These are phyloP conservation scores for Oopsacas minuta DNA, from an alignment of 37 sponge, comb jelly and placozoan genomes.

Conservation along the genomic window DNA sequence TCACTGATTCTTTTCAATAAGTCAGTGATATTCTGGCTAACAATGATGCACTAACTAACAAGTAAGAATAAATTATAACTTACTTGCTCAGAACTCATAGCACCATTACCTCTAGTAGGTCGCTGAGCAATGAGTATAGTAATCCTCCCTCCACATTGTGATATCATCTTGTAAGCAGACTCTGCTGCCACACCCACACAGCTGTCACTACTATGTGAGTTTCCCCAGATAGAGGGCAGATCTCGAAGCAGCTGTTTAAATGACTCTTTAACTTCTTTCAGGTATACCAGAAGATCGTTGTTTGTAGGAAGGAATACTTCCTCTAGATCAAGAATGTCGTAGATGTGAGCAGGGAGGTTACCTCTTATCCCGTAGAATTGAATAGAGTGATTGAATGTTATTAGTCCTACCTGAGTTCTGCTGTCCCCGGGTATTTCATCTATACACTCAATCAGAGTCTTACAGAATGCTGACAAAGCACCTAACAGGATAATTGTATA, in stretches of 20 bases:
- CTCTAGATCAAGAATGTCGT: slow-evolving; percentile 21
- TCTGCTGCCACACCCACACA: slow-evolving; percentile 72
- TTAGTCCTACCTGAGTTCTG: slow-evolving; percentile 72
- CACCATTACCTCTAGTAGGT: not conserved
- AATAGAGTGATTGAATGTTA: slow-evolving; percentile 59
- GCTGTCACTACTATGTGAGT: slow-evolving; percentile 39
- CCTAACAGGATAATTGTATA: too few relatives aligned
- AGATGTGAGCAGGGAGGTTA: not conserved
- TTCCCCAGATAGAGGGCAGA: slow-evolving; percentile 69
- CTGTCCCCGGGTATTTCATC: slow-evolving; percentile 74
- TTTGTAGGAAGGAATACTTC: slow-evolving; percentile 85
- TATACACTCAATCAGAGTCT: slow-evolving; percentile 45
- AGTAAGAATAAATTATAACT: too few relatives aligned
- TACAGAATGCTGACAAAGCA: slow-evolving; percentile 48
- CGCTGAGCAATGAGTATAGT: not conserved
- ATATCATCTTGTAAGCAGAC: slow-evolving; percentile 55
- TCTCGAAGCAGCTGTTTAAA: slow-evolving; percentile 57
- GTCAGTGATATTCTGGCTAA: too few relatives aligned
- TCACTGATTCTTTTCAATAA: too few relatives aligned
- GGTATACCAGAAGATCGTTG: slow-evolving; percentile 70
- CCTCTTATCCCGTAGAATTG: slow-evolving; percentile 85
- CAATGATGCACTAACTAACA: too few relatives aligned
- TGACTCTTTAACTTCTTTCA: slow-evolving; percentile 75
- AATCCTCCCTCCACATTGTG: not conserved
- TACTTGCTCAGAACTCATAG: not conserved